Evolutionary conservation across 64 coral and sea anemone species (phyloP).

Genomic region (Stichodactyla mertensii): DNA sequence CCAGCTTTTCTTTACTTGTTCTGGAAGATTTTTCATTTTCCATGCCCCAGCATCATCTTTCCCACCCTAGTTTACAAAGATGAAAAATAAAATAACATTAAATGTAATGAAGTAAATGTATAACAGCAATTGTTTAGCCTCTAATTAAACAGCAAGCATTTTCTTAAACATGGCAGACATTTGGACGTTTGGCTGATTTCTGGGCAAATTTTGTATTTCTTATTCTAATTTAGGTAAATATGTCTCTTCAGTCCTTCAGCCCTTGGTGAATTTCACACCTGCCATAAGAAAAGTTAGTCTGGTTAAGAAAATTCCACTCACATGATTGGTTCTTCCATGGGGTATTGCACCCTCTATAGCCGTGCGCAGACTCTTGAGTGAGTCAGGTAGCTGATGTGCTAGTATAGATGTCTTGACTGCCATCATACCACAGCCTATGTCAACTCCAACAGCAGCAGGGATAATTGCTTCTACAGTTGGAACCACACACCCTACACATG

Average conservation of each 20-base stretch:
- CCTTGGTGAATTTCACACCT: neutral
- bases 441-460: conserved; percentile 81
- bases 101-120: neutral
- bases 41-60: conserved; percentile 74
- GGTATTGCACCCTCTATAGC: conserved; percentile 69
- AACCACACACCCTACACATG: conserved; percentile 83
- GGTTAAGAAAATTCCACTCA: neutral
- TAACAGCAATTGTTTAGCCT: too few relatives aligned
- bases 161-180: too few relatives aligned
- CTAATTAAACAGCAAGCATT: too few relatives aligned
- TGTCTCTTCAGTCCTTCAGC: neutral
- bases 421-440: conserved; percentile 97
- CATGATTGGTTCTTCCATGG: conserved; percentile 74
- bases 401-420: conserved; percentile 68
- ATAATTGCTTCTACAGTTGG: conserved; percentile 75
- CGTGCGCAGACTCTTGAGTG: conserved; percentile 54
- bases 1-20: conserved; percentile 47
- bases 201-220: too few relatives aligned
- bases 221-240: neutral
- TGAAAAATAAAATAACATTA: neutral
- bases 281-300: too few relatives aligned
- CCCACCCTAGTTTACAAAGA: conserved; percentile 30
- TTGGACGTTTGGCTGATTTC: too few relatives aligned
- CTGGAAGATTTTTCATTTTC: conserved; percentile 50
- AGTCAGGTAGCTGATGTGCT: conserved; percentile 70